A percentile compares a stretch with the other conserved stretches of the same genome.
phyloP scores from a whole-genome alignment of 2,797 vertebrate species.

The Stomatorhinus walkeri region DNA sequence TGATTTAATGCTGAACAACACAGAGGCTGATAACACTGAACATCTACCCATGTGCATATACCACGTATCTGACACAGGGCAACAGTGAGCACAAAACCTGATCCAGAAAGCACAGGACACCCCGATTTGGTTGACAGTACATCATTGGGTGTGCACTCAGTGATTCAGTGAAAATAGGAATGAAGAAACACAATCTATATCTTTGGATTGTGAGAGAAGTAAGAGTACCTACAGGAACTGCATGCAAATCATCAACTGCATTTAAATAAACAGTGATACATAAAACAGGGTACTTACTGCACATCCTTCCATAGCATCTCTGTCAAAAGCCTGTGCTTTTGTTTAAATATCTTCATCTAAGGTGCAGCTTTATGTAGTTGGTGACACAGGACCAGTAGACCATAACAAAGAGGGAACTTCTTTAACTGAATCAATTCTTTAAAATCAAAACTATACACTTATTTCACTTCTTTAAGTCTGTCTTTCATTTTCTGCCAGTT shows the following conservation, averaged over 20 bases:
- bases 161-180: not conserved
- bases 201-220: not conserved
- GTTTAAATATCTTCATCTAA: not conserved
- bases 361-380: not conserved
- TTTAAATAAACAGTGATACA: not conserved
- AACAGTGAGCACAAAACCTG: not conserved
- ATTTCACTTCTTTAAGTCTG: not conserved
- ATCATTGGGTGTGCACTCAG: not conserved
- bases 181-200: not conserved
- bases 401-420: not conserved
- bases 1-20: not conserved
- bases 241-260: not conserved
- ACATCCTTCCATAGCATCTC: not conserved
- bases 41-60: not conserved
- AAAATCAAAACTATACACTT: not conserved
- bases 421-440: not conserved
- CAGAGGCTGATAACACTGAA: not conserved
- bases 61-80: not conserved
- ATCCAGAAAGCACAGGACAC: not conserved
- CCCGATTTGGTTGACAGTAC: not conserved
- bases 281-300: not conserved
- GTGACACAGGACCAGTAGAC: not conserved
- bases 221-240: not conserved
- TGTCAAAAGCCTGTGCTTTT: not conserved
- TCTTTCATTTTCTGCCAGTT: not conserved